phyloP scores from a whole-genome alignment of 2,797 vertebrate genomes.

The Dicrostonyx torquatus region DNA sequence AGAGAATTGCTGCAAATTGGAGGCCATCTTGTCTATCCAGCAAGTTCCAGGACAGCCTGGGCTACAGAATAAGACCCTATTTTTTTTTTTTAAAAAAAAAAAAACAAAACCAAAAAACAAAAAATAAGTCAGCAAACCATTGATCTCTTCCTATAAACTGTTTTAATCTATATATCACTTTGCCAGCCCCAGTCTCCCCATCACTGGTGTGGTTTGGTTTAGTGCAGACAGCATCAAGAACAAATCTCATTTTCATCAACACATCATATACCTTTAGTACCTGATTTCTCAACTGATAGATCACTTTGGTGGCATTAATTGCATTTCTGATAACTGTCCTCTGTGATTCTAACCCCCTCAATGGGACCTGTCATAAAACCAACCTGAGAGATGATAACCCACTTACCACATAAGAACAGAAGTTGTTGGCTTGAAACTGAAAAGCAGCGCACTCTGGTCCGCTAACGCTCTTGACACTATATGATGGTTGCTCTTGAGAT shows the following conservation, averaged over 20 bases:
- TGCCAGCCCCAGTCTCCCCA: not conserved
- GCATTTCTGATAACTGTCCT: slow-evolving; percentile 9
- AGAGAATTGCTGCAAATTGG: not conserved
- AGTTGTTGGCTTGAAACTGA: not conserved
- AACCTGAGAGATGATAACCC: slow-evolving; percentile 37
- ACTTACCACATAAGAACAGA: not conserved
- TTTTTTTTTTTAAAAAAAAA: not conserved
- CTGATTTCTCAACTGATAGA: not conserved
- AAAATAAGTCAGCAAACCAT: slow-evolving; percentile 28
- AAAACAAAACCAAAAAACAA: too few relatives aligned
- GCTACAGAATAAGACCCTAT: not conserved
- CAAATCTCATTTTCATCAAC: not conserved
- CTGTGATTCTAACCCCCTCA: not conserved
- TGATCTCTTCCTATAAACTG: not conserved
- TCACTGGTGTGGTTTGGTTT: not conserved
- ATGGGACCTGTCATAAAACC: not conserved
- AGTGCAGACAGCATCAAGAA: not conserved
- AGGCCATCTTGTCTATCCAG: not conserved
- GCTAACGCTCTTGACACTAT: not conserved
- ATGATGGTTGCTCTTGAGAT: not conserved
- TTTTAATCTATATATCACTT: not conserved
- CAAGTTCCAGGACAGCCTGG: not conserved
- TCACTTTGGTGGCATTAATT: slow-evolving; percentile 10
- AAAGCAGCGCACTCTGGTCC: not conserved
- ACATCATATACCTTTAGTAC: not conserved